Percentiles rank a stretch among this genome's conserved stretches.
Evolutionary conservation across 2,888 invertebrate genomes (phyloP).

Genomic region (Torymus aiolomorphi): DNA sequence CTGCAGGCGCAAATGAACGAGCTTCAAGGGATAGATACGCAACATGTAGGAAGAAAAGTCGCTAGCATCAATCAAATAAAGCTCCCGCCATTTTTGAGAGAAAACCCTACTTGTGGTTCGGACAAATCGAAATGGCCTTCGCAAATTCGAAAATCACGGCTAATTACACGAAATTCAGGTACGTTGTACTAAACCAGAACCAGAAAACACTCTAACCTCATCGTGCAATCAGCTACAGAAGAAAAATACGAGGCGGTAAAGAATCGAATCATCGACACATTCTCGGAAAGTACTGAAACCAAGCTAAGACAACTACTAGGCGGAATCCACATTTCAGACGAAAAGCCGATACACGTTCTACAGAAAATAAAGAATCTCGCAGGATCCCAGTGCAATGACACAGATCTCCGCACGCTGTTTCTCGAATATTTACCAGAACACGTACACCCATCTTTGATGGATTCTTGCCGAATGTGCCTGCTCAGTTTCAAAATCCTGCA

Average conservation of each 20-base stretch:
- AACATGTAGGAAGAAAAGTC: too few species aligned
- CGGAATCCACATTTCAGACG: not conserved
- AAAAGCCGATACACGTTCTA: conserved; percentile 14
- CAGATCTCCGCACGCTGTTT: conserved; percentile 27
- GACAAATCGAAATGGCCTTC: not conserved
- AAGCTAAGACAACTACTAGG: not conserved
- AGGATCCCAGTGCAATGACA: conserved; percentile 21
- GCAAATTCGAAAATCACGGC: not conserved
- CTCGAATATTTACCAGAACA: conserved; percentile 31
- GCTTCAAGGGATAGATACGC: too few species aligned
- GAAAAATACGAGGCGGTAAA: not conserved
- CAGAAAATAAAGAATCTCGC: conserved; percentile 30
- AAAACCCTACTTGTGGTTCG: not conserved
- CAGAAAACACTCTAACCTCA: not conserved
- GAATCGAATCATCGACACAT: not conserved
- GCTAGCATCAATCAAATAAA: not conserved
- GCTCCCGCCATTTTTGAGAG: not conserved
- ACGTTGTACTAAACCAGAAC: not conserved
- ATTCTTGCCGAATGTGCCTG: too few species aligned
- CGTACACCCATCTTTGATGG: not conserved
- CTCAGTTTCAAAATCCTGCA: too few species aligned
- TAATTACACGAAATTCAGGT: not conserved
- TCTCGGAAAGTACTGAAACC: not conserved
- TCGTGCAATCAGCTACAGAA: not conserved
- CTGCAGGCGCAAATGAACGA: too few species aligned